phyloP scores from a whole-genome alignment of 1,140 invertebrate genomes.

The Bombus pyrosoma region DNA sequence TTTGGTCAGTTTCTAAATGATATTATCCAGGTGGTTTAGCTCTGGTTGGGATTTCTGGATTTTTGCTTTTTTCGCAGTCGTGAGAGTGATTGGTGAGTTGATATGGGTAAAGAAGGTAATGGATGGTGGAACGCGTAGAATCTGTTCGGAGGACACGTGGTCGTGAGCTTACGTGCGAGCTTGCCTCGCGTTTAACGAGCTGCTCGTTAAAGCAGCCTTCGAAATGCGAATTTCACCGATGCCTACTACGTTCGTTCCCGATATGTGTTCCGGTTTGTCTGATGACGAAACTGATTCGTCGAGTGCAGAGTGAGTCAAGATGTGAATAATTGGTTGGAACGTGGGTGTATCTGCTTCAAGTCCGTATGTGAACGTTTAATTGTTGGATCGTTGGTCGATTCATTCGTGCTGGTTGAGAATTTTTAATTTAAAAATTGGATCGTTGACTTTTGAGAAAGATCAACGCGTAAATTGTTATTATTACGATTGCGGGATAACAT shows the following conservation, averaged over 20 bases:
- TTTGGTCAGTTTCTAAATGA: too few relatives aligned
- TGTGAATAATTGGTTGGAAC: neutral
- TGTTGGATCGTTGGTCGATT: neutral
- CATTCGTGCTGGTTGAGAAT: neutral
- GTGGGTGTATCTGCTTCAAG: neutral
- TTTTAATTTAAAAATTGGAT: neutral
- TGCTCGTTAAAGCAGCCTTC: neutral
- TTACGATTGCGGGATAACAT: neutral
- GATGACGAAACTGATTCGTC: constrained; percentile 12
- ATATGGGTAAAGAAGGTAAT: neutral
- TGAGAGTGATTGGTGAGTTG: constrained; percentile 7
- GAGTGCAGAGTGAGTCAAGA: neutral
- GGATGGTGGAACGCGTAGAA: neutral
- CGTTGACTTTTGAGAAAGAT: neutral
- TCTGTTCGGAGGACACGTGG: constrained; percentile 11
- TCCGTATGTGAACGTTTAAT: neutral
- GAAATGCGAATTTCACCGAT: constrained; percentile 6
- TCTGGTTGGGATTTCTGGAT: neutral
- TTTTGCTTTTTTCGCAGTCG: neutral
- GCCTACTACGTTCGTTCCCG: neutral
- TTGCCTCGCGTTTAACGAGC: constrained; percentile 12
- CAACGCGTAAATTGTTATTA: neutral
- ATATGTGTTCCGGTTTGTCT: neutral
- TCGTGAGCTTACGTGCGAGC: neutral
- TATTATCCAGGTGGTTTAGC: neutral